These are phyloP conservation scores for Lingula anatina DNA, from an alignment of 2,888 invertebrate species.

Conservation along the genomic window DNA sequence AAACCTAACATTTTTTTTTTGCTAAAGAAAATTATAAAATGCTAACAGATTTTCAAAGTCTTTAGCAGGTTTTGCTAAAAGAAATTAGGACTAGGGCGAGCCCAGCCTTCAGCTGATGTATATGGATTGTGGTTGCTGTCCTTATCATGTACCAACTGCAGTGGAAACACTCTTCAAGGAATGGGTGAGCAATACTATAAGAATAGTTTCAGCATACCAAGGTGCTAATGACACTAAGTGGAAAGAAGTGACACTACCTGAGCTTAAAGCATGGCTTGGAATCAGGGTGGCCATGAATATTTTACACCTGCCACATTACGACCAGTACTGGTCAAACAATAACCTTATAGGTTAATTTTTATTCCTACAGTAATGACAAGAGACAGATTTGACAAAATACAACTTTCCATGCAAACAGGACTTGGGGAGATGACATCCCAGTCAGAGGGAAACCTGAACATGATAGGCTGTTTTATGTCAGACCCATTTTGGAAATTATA, in stretches of 20 bases:
- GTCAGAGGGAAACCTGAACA: background rate
- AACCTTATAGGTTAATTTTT: background rate
- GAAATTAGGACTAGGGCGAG: too few species aligned
- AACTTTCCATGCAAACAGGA: background rate
- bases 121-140: too few species aligned
- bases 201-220: background rate
- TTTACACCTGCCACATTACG: too few species aligned
- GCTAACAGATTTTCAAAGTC: too few species aligned
- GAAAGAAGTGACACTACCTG: background rate
- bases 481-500: background rate
- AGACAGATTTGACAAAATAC: conserved; percentile 1
- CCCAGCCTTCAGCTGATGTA: too few species aligned
- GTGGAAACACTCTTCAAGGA: too few species aligned
- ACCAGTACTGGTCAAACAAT: conserved; percentile 1
- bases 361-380: background rate
- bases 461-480: background rate
- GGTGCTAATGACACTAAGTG: background rate
- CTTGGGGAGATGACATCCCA: too few species aligned
- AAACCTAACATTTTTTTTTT: too few species aligned
- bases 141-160: too few species aligned
- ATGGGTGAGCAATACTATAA: too few species aligned
- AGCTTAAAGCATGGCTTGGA: background rate
- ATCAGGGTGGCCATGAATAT: conserved; percentile 3
- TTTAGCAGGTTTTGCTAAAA: too few species aligned
- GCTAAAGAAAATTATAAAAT: too few species aligned